These are phyloP conservation scores for Bibio marci DNA, from an alignment of 2,888 invertebrate species.

Conservation along the genomic window DNA sequence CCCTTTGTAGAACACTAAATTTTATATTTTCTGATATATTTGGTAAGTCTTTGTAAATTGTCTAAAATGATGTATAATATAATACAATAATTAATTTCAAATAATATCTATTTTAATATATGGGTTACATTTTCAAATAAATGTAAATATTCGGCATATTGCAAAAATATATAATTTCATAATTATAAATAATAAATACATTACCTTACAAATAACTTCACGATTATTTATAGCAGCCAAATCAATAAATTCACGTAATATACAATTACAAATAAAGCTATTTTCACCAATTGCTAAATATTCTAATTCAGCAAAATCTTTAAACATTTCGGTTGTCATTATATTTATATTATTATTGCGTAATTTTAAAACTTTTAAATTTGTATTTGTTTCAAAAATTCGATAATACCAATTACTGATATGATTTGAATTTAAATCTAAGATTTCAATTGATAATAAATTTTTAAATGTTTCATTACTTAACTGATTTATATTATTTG, in stretches of 20 bases:
- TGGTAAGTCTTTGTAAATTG: background rate
- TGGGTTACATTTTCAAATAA: no score
- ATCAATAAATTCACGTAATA: constrained; percentile 34
- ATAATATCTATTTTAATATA: no score
- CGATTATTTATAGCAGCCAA: constrained; percentile 17
- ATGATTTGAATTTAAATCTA: constrained; percentile 37
- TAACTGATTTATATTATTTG: constrained; percentile 34
- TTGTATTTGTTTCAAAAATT: constrained; percentile 26
- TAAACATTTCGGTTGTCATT: constrained; percentile 36
- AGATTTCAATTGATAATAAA: constrained; percentile 28
- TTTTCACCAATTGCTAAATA: constrained; percentile 37
- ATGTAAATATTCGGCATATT: no score
- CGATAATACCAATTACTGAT: constrained; percentile 36
- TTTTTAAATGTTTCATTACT: constrained; percentile 18
- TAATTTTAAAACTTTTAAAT: constrained; percentile 30
- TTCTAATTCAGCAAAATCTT: constrained; percentile 32
- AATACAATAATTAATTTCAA: no score
- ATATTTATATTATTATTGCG: constrained; percentile 37
- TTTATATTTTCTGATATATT: background rate
- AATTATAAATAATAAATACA: no score
- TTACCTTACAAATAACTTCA: constrained; percentile 2
- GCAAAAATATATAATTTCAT: no score
- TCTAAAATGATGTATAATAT: no score
- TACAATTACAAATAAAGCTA: constrained; percentile 40
- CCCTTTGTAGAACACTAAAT: background rate